Evolutionary conservation across 64 coral and sea anemone species (phyloP).

Genomic region (Dendrophyllia cribrosa): DNA sequence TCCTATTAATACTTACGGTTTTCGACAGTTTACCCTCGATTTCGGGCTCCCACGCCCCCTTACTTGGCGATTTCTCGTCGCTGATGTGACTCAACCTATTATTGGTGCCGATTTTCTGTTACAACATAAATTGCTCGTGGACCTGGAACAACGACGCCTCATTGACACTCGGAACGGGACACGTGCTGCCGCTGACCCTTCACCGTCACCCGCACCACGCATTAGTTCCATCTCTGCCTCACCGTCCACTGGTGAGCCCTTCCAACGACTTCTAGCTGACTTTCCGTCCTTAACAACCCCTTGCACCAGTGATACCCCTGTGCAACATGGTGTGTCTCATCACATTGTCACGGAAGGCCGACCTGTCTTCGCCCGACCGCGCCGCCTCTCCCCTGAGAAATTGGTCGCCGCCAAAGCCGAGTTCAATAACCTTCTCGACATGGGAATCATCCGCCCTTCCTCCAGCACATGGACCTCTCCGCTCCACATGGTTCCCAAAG

Average conservation of each 20-base stretch:
- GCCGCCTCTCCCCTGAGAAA: slow-evolving; percentile 32
- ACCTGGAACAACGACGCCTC: slow-evolving; percentile 43
- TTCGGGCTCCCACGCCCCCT: slow-evolving; percentile 58
- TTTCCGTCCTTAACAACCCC: slow-evolving; percentile 36
- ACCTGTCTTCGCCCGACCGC: not conserved
- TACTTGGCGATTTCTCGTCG: slow-evolving; percentile 46
- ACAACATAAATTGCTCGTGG: slow-evolving; percentile 65
- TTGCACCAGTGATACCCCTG: slow-evolving; percentile 20
- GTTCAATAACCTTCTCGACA: slow-evolving; percentile 63
- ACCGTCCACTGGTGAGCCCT: not conserved
- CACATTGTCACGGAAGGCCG: slow-evolving; percentile 9
- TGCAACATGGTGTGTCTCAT: slow-evolving; percentile 2
- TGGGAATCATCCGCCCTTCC: slow-evolving; percentile 54
- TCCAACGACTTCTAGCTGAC: slow-evolving; percentile 27
- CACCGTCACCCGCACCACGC: not conserved
- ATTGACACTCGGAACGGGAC: slow-evolving; percentile 51
- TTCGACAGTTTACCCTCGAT: too few relatives aligned
- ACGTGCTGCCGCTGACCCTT: slow-evolving; percentile 20
- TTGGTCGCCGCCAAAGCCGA: not conserved
- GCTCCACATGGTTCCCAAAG: slow-evolving; percentile 10
- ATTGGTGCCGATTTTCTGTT: not conserved
- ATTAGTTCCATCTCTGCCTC: not conserved
- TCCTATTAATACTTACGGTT: slow-evolving; percentile 16
- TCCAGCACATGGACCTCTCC: slow-evolving; percentile 46
- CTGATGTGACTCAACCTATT: slow-evolving; percentile 46